These are phyloP conservation scores for honey bee (Apis mellifera) DNA, from an alignment of 1,140 invertebrate genomes.

Conservation along the genomic window Amel_HAv3.1 CM009943.2:3567001-3567500, in stretches of 20 bases:
- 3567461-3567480: not conserved
- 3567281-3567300: not conserved
- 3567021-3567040: not conserved
- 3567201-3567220: too few relatives aligned
- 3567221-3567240: too few relatives aligned
- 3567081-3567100: not conserved
- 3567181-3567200: not conserved
- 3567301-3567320: not conserved
- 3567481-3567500: conserved; percentile 17
- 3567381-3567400: not conserved
- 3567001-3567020: not conserved
- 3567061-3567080: conserved; percentile 30
- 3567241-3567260: too few relatives aligned
- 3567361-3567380: too few relatives aligned
- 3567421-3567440: not conserved
- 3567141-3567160: conserved; percentile 8
- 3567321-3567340: not conserved
- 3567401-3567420: conserved; percentile 6
- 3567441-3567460: not conserved
- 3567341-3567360: not conserved
- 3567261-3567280: too few relatives aligned
- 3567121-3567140: not conserved
- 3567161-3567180: not conserved
- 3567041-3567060: not conserved
- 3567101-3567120: too few relatives aligned